These are phyloP conservation scores for Sorex araneus DNA, from an alignment of 2,113 vertebrate species.

Conservation along the genomic window DNA sequence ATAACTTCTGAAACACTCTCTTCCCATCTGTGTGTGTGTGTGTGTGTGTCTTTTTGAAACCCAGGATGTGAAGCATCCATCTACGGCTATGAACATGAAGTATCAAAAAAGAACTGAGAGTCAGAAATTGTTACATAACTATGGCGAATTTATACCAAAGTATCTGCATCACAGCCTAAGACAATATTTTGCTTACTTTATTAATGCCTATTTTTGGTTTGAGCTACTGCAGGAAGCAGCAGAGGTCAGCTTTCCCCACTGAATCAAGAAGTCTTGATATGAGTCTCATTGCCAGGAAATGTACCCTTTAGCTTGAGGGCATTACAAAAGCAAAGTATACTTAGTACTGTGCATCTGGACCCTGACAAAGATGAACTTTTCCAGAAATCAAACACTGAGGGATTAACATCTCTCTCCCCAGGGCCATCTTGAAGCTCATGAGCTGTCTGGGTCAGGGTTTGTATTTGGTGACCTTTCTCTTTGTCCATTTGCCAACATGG, in stretches of 20 bases:
- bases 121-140: background rate
- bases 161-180: rapidly evolving
- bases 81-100: background rate
- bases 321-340: background rate
- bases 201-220: background rate
- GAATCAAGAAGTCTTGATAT: background rate
- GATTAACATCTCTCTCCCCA: constrained; percentile 62
- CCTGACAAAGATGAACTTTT: constrained; percentile 32
- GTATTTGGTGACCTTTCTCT: constrained; percentile 81
- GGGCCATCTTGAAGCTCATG: constrained; percentile 23
- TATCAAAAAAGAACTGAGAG: background rate
- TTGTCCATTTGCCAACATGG: background rate
- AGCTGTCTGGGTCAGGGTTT: constrained; percentile 41
- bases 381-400: constrained; percentile 48
- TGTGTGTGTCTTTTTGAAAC: background rate
- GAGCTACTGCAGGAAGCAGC: background rate
- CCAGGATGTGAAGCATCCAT: background rate
- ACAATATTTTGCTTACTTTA: background rate
- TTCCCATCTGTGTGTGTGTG: background rate
- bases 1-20: no score
- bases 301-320: background rate
- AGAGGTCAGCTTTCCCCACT: background rate
- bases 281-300: background rate
- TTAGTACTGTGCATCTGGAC: background rate
- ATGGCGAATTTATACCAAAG: background rate